A percentile compares a stretch with the other conserved stretches of the same genome.
Conservation (phyloP, 2,888 invertebrate genomes). For the Acleris laterana region DNA sequence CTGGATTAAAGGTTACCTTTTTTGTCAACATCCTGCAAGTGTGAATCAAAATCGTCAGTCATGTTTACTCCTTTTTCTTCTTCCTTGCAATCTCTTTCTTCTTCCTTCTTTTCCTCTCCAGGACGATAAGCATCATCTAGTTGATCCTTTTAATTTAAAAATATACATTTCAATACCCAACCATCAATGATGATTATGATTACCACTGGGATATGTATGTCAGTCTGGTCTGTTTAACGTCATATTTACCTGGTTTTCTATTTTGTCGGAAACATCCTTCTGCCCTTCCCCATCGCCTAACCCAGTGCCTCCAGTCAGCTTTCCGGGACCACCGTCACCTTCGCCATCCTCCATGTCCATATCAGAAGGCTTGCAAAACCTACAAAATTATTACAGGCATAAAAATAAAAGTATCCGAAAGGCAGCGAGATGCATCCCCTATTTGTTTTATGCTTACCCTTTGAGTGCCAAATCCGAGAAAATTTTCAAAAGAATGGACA, state of each 20-base stretch:
- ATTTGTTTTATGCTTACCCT: slow-evolving; percentile 72
- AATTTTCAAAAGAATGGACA: slow-evolving; percentile 91
- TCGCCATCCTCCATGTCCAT: slow-evolving; percentile 90
- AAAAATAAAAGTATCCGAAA: too few relatives aligned
- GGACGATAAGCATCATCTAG: slow-evolving; percentile 93
- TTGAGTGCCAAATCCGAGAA: slow-evolving; percentile 92
- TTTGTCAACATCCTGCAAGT: slow-evolving; percentile 90
- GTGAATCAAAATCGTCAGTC: slow-evolving; percentile 97
- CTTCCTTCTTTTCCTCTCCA: slow-evolving; percentile 90
- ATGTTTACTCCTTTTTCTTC: slow-evolving; percentile 97
- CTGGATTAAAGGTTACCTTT: slow-evolving; percentile 69
- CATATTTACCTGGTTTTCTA: slow-evolving; percentile 85
- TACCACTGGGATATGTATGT: too few relatives aligned
- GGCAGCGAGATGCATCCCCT: too few relatives aligned
- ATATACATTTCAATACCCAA: background rate
- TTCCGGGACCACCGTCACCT: slow-evolving; percentile 85
- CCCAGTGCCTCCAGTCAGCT: slow-evolving; percentile 90
- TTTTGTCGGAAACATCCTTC: slow-evolving; percentile 97
- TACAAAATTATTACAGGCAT: slow-evolving; percentile 67
- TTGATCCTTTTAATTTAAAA: slow-evolving; percentile 87
- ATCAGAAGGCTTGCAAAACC: slow-evolving; percentile 97
- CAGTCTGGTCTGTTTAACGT: background rate
- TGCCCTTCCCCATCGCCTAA: slow-evolving; percentile 96
- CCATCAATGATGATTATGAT: too few relatives aligned
- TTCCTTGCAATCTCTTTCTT: slow-evolving; percentile 92